Conservation (phyloP, 2,888 invertebrate species). For the Drosophila antonietae region DNA sequence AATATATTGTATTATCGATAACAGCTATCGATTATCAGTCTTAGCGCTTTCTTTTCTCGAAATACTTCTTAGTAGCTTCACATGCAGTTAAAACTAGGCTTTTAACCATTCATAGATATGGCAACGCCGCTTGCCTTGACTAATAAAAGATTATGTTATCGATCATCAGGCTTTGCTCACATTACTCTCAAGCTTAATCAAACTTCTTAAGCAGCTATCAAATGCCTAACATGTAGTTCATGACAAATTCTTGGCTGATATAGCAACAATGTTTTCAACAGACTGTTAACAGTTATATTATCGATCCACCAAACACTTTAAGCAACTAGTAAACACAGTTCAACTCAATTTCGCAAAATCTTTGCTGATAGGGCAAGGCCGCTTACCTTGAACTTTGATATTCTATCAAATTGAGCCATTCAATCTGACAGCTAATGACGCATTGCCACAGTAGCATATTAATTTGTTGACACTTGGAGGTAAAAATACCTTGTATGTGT, state of each 20-base stretch:
- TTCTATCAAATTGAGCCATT: not conserved
- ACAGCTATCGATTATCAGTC: not conserved
- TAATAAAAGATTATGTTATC: not conserved
- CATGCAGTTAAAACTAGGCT: not conserved
- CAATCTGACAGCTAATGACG: not conserved
- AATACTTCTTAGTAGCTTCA: not conserved
- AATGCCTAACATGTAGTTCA: not conserved
- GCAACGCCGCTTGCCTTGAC: not conserved
- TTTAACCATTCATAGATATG: not conserved
- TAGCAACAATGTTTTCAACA: not conserved
- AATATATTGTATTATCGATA: not conserved
- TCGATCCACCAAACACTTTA: not conserved
- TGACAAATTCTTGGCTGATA: too few species aligned
- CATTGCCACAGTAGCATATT: constrained; percentile 1
- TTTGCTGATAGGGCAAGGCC: not conserved
- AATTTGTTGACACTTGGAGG: not conserved
- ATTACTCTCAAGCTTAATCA: not conserved
- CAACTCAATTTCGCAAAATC: not conserved
- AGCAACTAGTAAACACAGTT: not conserved
- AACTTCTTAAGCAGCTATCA: not conserved
- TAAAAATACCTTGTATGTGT: not conserved
- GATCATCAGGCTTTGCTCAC: not conserved
- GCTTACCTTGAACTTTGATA: not conserved
- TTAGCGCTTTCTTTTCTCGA: not conserved
- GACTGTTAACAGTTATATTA: not conserved